Evolutionary conservation across 2,797 vertebrate genomes (phyloP), one percentile per base, ranked within the genome.

Genomic region (Scolopax bukidnonensis): DNA sequence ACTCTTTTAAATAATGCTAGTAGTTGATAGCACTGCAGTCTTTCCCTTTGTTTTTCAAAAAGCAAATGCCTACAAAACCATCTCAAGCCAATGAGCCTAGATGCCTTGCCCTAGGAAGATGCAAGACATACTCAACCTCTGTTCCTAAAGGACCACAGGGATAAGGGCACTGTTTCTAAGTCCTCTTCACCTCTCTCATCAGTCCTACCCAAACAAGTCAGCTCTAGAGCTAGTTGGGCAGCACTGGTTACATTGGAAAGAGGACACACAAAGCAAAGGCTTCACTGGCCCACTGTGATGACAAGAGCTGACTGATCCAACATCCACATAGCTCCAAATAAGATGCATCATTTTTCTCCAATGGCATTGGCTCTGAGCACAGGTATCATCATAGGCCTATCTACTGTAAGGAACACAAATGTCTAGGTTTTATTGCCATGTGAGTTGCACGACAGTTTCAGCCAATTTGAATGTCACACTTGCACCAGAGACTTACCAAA

Each of bases 31-130:
- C n/a, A 79, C 63, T 70, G 33, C 59, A 90, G 57, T 27, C 38
- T 50, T 94, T 38, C 59, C 57, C 48, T 89, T 85, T 85, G 53
- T 64, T 89, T 95, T 57, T 71, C 41, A 87, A 89, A 76, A 84
- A 20, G 18, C 32, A 92, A 93, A 88, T 70, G 63, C 51, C 88
- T 64, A 82, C 78, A 82, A 90, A 90, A 82, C 24, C 51, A 67
- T 16, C 63, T 59, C 59, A 79, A 85, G 50, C 67, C 94, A 90
- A 88, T n/a, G 40, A 95, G 47, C 17, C 24, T 75, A 20, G 32
- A 84, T 70, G 41, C 7, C 79, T 93, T 57, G 61, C 76, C 87
- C 69, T 15, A 60, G 75, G 91, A 93, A 81, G 65, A 63, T 8
- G 40, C 45, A 40, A 86, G 28, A 80, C 60, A 71, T 17, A 24